Evolutionary conservation across 2,888 invertebrate species (phyloP), one percentile per base, ranked within the genome.

Genomic region (Marronus borbonicus): DNA sequence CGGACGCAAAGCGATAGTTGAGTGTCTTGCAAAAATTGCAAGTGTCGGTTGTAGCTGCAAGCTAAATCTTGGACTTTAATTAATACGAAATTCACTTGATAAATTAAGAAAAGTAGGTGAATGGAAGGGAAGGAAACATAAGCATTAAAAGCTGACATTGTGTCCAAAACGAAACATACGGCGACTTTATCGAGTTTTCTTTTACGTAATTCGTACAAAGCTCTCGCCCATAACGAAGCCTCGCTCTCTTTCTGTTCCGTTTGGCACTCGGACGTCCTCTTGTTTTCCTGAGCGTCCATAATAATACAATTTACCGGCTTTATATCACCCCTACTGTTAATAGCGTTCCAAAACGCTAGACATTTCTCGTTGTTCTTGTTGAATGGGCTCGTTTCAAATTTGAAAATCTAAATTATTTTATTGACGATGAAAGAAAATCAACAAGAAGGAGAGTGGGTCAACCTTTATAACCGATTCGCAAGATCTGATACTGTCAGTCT

Each of bases 381-480:
- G 36, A 79, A 79, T 31, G 36, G 70, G 1, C 49, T 58, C 10
- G 77, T 72, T 65, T 80, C 80, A 44, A 81, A 81, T 24, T 44
- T 65, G 52, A 79, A 80, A 28, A 80, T 69, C 80, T 80, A 64
- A 75, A 76, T 31, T 36, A 20, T 28, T 24, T 3, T 17, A 52
- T 17, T 5, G 14, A 52, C 17, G 17, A 2, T 52, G 5, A 17
- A 52, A 17, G 17, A 17, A 52, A 52, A 52, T 58, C 17, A 3
- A n/a, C 3, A 52, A 52, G 0, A 52, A 52, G 1, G 17, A 44
- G 0, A 1, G 8, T 65, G 20, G 14, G 0, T 50, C 14, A 68
- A 81, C 80, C 77, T 81, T 81, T 20, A 80, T 65, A n/a, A 79
- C 52, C 20, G 81, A 81, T 65, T 81, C 81, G 36, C 81, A 80